Evolutionary conservation across 2,888 invertebrate genomes (phyloP), one percentile per base, ranked within the genome.

Genomic region (Tipula confusa): DNA sequence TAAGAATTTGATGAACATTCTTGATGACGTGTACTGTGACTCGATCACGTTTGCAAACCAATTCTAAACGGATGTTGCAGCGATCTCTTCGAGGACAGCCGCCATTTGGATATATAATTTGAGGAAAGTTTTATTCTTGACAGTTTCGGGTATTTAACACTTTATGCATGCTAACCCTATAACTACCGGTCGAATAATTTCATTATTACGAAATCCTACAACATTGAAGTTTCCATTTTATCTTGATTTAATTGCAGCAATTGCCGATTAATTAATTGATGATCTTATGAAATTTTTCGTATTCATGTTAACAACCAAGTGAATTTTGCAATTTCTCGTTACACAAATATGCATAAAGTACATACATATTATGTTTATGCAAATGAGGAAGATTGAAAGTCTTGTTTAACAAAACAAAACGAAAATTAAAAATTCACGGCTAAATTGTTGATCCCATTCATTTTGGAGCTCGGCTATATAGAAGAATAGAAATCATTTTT

Each of bases 221-320:
- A 33, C 33, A 33, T 48, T 48, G 48, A 48, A 48, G 48, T 15
- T 18, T n/a, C n/a, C n/a, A n/a, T n/a, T n/a, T n/a, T n/a, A n/a
- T n/a, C n/a, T n/a, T n/a, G n/a, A n/a, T n/a, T n/a, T n/a, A 48
- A 48, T 48, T 48, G 48, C 48, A 48, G 18, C 48, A 48, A 48
- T 48, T 48, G 48, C 48, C 48, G 48, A 48, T 48, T 48, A 48
- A 48, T 48, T 48, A 48, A 48, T 48, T 48, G 48, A 48, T 48
- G 48, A 48, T 48, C 48, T 48, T 48, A 48, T 48, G 48, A 48
- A 48, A 48, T 48, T 48, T 9, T 18, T 18, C n/a, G 48, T 48
- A 48, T 48, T 48, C 48, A 48, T 48, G 48, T 48, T 48, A 48
- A 48, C 48, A 48, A 48, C 15, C n/a, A 48, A 48, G 48, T 48